A percentile compares a stretch with the other conserved stretches of the same genome.
phyloP scores from a whole-genome alignment of 2,797 vertebrate species.

The Lithobates pipiens region DNA sequence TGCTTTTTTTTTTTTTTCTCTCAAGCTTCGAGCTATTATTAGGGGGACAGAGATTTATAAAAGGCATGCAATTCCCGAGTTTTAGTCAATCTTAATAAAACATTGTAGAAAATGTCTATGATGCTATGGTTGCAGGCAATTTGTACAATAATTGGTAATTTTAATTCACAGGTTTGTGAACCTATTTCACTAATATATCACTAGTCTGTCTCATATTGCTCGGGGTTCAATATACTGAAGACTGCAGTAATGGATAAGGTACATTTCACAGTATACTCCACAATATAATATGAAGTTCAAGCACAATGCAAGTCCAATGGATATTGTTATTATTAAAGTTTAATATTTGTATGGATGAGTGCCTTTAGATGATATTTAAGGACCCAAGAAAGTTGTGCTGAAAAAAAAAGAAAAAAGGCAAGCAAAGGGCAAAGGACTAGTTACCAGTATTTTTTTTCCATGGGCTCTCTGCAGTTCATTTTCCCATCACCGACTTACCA shows the following conservation, averaged over 20 bases:
- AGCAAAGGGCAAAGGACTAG: no score
- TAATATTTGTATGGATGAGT: no score
- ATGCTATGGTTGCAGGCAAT: constrained; percentile 49
- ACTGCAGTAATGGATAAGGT: constrained; percentile 6
- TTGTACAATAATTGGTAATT: constrained; percentile 55
- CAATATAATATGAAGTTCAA: no score
- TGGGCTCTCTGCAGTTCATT: no score
- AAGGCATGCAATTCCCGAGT: constrained; percentile 75
- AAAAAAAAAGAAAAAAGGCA: no score
- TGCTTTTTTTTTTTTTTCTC: constrained; percentile 72
- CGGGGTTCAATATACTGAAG: background rate
- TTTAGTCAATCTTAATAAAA: constrained; percentile 77
- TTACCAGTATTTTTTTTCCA: no score
- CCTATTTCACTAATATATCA: constrained; percentile 47
- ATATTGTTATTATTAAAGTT: no score
- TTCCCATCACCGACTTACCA: no score
- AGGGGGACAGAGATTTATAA: constrained; percentile 82
- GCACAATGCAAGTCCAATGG: no score
- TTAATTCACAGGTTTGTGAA: constrained; percentile 54
- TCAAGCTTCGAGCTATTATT: constrained; percentile 79
- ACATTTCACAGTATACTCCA: background rate
- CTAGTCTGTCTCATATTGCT: constrained; percentile 25
- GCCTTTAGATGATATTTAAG: no score
- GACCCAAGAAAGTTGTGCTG: no score
- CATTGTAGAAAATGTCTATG: constrained; percentile 53